phyloP scores from a whole-genome alignment of 2,113 vertebrate species.

The Melanerpes aurifrons region DNA sequence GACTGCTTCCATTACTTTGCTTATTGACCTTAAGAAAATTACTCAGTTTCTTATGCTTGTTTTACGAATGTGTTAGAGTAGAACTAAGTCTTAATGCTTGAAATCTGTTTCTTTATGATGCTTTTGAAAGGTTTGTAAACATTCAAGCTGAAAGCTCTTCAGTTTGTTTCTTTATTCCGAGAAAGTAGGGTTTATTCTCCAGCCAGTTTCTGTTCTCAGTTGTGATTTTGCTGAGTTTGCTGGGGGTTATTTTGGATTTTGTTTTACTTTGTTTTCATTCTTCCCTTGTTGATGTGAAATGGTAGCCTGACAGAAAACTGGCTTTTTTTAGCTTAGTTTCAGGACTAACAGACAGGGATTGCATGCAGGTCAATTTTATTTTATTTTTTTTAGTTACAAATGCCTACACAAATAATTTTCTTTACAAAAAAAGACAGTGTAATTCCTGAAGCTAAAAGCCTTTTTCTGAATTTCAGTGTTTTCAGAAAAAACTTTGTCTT shows the following conservation, averaged over 20 bases:
- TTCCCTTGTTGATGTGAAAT: neutral
- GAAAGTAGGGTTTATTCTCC: neutral
- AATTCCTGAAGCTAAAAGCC: neutral
- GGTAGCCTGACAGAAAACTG: neutral
- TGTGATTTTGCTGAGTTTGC: neutral
- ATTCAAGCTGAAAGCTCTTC: neutral
- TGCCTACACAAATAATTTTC: neutral
- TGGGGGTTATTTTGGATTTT: neutral
- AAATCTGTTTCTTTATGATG: accelerated
- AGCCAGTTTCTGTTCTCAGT: accelerated
- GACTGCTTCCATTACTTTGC: neutral
- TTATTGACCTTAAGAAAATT: neutral
- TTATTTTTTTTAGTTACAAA: neutral
- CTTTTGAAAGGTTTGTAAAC: neutral
- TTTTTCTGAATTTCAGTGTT: neutral
- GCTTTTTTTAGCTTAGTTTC: neutral
- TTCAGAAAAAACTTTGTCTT: neutral
- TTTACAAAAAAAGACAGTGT: accelerated
- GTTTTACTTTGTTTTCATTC: neutral
- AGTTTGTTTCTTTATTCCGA: neutral
- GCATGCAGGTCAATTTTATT: neutral
- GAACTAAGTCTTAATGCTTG: neutral
- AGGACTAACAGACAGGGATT: neutral
- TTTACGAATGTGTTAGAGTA: neutral
- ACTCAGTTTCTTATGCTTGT: neutral